phyloP scores from a whole-genome alignment of 1,140 invertebrate genomes.

The Sweltsa coloradensis region DNA sequence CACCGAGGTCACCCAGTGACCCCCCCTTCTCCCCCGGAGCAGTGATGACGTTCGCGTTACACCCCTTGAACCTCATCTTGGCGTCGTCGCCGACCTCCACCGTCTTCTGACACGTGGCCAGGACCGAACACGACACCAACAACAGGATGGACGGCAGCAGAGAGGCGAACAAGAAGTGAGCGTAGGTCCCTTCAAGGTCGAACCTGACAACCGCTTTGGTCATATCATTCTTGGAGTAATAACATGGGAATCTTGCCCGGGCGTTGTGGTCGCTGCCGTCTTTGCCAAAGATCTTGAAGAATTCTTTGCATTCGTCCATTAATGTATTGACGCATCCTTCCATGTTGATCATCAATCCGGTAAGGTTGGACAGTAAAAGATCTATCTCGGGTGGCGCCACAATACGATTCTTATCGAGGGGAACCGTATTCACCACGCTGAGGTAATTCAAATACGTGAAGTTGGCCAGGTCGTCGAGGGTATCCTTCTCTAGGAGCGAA shows the following conservation, averaged over 20 bases:
- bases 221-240: conserved; percentile 55
- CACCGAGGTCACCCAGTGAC: conserved; percentile 29
- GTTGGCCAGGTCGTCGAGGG: conserved; percentile 56
- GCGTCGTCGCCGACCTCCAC: conserved; percentile 79
- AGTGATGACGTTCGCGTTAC: conserved; percentile 31
- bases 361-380: conserved; percentile 73
- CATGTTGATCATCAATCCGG: conserved; percentile 68
- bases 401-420: conserved; percentile 40
- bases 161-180: conserved; percentile 69
- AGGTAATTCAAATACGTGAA: conserved; percentile 72
- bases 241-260: conserved; percentile 55
- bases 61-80: conserved; percentile 75
- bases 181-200: conserved; percentile 59
- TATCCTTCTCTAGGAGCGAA: conserved; percentile 57
- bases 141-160: conserved; percentile 68
- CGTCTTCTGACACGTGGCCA: conserved; percentile 72
- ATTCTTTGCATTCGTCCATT: conserved; percentile 74
- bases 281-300: conserved; percentile 66
- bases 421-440: conserved; percentile 53
- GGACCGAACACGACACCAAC: conserved; percentile 67
- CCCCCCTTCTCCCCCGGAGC: conserved; percentile 25
- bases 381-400: conserved; percentile 66
- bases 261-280: conserved; percentile 45
- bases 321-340: conserved; percentile 83
- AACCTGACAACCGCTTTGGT: conserved; percentile 69